Conservation (phyloP, 1,140 invertebrate species). For the Papilio dardanus region DNA sequence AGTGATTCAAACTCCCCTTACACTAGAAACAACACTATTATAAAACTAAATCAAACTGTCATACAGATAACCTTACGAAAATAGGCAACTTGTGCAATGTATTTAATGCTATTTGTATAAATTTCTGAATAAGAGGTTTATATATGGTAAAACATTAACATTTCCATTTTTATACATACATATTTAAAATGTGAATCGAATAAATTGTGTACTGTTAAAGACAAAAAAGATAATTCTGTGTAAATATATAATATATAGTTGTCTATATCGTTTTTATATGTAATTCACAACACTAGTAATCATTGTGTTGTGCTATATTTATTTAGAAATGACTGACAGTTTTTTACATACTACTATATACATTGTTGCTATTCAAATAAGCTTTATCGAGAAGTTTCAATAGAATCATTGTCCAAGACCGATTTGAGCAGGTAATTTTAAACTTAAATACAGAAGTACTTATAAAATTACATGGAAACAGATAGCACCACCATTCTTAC, state of each 20-base stretch:
- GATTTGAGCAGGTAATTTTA: constrained; percentile 36
- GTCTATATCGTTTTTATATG: constrained; percentile 35
- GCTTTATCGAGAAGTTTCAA: not conserved
- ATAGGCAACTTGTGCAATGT: constrained; percentile 41
- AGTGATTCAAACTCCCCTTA: constrained; percentile 5
- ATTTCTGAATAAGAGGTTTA: constrained; percentile 12
- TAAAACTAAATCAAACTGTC: constrained; percentile 13
- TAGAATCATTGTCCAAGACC: constrained; percentile 33
- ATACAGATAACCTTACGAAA: constrained; percentile 30
- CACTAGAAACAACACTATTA: not conserved
- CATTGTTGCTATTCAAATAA: constrained; percentile 42
- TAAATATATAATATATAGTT: constrained; percentile 58
- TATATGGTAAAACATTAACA: constrained; percentile 6
- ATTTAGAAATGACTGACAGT: constrained; percentile 30
- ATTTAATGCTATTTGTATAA: constrained; percentile 28
- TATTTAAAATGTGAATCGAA: constrained; percentile 16
- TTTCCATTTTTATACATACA: not conserved
- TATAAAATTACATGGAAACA: constrained; percentile 43
- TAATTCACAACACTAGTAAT: constrained; percentile 32
- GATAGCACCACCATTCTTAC: constrained; percentile 75
- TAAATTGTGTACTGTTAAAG: constrained; percentile 15
- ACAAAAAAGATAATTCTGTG: constrained; percentile 43
- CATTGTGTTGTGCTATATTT: constrained; percentile 34
- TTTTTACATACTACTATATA: constrained; percentile 43
- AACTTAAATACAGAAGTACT: constrained; percentile 27